phyloP scores from a whole-genome alignment of 2,797 vertebrate genomes.

The Lagodon rhomboides region DNA sequence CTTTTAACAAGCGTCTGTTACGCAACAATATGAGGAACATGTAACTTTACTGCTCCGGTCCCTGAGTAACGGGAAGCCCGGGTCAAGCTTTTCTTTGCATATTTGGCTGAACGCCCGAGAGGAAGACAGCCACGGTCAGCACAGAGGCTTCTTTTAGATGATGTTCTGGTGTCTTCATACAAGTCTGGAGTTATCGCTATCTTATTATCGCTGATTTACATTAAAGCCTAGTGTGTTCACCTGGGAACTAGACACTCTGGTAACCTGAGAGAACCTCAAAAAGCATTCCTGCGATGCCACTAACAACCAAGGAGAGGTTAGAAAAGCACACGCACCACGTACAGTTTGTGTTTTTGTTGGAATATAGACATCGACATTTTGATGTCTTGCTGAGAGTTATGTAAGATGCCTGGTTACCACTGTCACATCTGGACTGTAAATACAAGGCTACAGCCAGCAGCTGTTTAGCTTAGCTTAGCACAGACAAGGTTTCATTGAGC shows the following conservation, averaged over 20 bases:
- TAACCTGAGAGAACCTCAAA: slow-evolving; percentile 38
- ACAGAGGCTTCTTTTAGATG: slow-evolving; percentile 34
- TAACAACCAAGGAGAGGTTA: slow-evolving; percentile 4
- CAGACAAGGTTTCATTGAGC: no score
- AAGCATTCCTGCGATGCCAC: slow-evolving; percentile 22
- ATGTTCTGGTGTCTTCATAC: slow-evolving; percentile 11
- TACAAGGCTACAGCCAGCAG: no score
- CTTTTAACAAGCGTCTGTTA: slow-evolving; percentile 45
- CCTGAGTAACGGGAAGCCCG: slow-evolving; percentile 52
- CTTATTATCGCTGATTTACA: slow-evolving; percentile 23
- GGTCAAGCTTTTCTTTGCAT: slow-evolving; percentile 54
- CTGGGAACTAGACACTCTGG: slow-evolving; percentile 2
- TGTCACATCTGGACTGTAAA: no score
- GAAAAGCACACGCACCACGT: background rate
- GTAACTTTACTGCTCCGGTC: slow-evolving; percentile 35
- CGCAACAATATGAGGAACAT: slow-evolving; percentile 58
- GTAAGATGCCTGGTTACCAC: no score
- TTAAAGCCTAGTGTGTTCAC: slow-evolving; percentile 4
- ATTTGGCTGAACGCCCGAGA: slow-evolving; percentile 37
- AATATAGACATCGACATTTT: background rate
- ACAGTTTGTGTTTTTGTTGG: background rate
- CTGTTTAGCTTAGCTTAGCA: no score
- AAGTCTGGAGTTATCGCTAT: slow-evolving; percentile 10
- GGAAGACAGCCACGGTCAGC: slow-evolving; percentile 16
- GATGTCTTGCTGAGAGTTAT: no score